Evolutionary conservation across 1,140 invertebrate genomes (phyloP).

Genomic region (Plodia interpunctella): DNA sequence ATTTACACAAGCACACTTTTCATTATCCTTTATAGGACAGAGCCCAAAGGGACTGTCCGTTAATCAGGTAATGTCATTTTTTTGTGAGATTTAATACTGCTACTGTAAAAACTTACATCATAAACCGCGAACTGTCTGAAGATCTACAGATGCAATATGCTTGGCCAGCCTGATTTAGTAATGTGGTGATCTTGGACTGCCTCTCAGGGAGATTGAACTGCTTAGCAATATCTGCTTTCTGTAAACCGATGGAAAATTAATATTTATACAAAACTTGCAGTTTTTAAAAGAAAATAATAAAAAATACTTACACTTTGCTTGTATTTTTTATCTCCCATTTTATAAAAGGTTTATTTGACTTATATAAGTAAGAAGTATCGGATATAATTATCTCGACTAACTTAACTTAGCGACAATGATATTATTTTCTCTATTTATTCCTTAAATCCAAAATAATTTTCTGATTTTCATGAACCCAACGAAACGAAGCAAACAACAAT

Average conservation of each 20-base stretch:
- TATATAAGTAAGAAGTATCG: too few species aligned
- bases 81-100: too few species aligned
- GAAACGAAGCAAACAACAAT: too few species aligned
- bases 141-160: conserved; percentile 96
- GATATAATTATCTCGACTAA: too few species aligned
- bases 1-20: too few species aligned
- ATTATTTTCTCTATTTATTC: too few species aligned
- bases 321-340: conserved; percentile 60
- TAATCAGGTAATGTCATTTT: too few species aligned
- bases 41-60: too few species aligned
- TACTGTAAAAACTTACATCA: conserved; percentile 94
- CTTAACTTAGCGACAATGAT: too few species aligned
- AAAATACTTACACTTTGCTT: conserved; percentile 58
- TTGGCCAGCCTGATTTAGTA: conserved; percentile 92
- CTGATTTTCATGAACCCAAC: too few species aligned
- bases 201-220: conserved; percentile 93
- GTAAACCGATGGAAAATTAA: conserved; percentile 29
- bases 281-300: neutral
- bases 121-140: conserved; percentile 94
- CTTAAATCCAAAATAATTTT: too few species aligned
- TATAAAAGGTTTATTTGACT: conserved; percentile 10
- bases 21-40: too few species aligned
- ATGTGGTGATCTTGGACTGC: conserved; percentile 93
- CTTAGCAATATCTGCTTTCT: conserved; percentile 94
- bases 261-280: neutral